Evolutionary conservation across 64 coral and sea anemone genomes (phyloP), one percentile per base, ranked within the genome.

Genomic region (Dendronephthya gigantea): DNA sequence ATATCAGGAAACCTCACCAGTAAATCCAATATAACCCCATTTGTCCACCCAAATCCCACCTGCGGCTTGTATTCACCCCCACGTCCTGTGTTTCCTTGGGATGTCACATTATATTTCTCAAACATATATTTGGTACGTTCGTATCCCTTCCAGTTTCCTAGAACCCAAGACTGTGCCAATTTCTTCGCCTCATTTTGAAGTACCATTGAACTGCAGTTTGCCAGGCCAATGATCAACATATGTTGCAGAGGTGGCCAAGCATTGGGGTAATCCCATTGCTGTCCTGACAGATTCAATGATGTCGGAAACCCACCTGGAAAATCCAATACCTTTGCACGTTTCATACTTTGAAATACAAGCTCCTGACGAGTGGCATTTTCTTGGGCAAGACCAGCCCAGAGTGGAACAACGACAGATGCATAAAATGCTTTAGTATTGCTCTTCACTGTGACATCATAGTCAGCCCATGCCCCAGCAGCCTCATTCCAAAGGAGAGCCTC

Each of bases 1-100:
- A 75, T 33, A 75, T 84, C 75, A 22, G 91, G 89, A 45, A 91
- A 97, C 16, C 86, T 45, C 3, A 84, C 85, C 33, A 97, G 34
- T 0, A 97, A 5, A 17, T 91, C 62, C 43, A 97, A 59, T 1
- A 90, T 85, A 8, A 91, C 91, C 23, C 91, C 94, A 88, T 93
- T 97, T 48, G 91, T 93, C 94, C 94, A 97, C 19, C 94, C 94
- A 93, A 97, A 97, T 12, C 94, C 94, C 27, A 97, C 88, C 68
- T 97, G 94, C 49, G 89, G 89, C 36, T 82, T 62, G 82, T 97
- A 97, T 89, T 97, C 91, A 82, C 94, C 92, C 81, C 94, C 94
- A 41, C 92, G 89, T 87, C 94, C 94, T 85, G 94, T 89, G 28
- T 87, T 82, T 55, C 94, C 94, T 12, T 81, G 66, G 0, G 86